Evolutionary conservation across 2,113 vertebrate species (phyloP).

Genomic region (Tupaia chinensis): DNA sequence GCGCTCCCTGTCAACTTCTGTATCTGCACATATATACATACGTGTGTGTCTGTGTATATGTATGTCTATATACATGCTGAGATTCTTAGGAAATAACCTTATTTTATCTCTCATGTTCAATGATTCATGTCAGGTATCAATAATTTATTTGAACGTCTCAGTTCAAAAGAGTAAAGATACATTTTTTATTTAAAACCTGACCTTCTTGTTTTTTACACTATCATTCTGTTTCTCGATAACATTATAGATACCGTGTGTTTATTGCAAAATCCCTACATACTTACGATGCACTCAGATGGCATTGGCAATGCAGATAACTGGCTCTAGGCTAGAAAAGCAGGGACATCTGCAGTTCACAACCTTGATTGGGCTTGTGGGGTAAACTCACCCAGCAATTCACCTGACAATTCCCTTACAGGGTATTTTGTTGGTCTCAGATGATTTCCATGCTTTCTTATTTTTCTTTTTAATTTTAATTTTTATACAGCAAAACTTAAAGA

Average conservation of each 20-base stretch:
- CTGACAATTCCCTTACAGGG: not conserved
- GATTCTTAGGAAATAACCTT: not conserved
- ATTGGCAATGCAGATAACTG: not conserved
- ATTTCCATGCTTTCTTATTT: not conserved
- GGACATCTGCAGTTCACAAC: not conserved
- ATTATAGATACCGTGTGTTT: not conserved
- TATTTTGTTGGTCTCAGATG: not conserved
- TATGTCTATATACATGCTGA: not conserved
- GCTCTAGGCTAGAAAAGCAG: not conserved
- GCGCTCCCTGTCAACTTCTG: not conserved
- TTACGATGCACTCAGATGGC: not conserved
- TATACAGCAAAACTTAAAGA: too few relatives aligned
- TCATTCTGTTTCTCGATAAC: constrained; percentile 40
- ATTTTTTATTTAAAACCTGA: constrained; percentile 9
- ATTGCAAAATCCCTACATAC: not conserved
- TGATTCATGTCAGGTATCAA: not conserved
- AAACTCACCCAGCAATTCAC: not conserved
- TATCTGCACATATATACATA: not conserved
- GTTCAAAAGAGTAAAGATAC: not conserved
- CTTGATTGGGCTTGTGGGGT: not conserved
- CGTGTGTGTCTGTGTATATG: not conserved
- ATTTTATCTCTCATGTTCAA: constrained; percentile 20
- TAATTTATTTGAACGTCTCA: constrained; percentile 34
- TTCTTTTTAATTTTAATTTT: not conserved
- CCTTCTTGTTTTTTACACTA: not conserved